Conservation (phyloP, 2,113 vertebrate species). For the Notothenia coriiceps region DNA sequence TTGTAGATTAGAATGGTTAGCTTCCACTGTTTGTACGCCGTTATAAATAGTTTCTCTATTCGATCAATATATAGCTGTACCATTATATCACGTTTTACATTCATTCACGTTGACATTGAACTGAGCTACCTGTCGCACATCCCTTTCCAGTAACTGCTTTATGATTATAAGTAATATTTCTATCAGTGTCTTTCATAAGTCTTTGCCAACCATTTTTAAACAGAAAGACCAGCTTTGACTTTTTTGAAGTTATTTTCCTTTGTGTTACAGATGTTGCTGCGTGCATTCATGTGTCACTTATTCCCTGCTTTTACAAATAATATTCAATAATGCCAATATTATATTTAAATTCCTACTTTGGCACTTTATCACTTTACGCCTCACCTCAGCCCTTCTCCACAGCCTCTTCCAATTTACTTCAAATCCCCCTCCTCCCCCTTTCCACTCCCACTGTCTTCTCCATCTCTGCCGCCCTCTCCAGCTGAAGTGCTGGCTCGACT, state of each 20-base stretch:
- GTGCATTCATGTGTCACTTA: background rate
- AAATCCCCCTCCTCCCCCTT: slow-evolving; percentile 5
- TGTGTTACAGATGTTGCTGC: background rate
- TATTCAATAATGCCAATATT: slow-evolving; percentile 6
- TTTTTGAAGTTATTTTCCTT: background rate
- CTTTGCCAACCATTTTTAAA: slow-evolving; percentile 29
- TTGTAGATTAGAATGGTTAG: background rate
- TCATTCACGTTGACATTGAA: slow-evolving; percentile 30
- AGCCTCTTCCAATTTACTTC: slow-evolving; percentile 25
- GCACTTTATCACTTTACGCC: background rate
- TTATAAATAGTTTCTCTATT: background rate
- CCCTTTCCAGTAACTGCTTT: slow-evolving; percentile 5
- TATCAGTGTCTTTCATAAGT: slow-evolving; percentile 32
- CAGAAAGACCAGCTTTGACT: background rate
- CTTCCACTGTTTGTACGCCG: background rate
- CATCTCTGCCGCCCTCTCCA: slow-evolving; percentile 79
- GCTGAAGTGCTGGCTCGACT: slow-evolving; percentile 83
- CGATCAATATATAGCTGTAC: background rate
- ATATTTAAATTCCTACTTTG: slow-evolving; percentile 15
- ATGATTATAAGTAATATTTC: slow-evolving; percentile 14
- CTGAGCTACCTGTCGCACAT: slow-evolving; percentile 10
- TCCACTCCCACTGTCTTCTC: slow-evolving; percentile 60
- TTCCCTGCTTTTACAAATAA: slow-evolving; percentile 24
- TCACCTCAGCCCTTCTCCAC: slow-evolving; percentile 18
- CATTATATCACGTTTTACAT: slow-evolving; percentile 3